These are phyloP conservation scores for Notarius lentiginosus DNA, from an alignment of 2,113 vertebrate genomes.

Conservation along the genomic window DNA sequence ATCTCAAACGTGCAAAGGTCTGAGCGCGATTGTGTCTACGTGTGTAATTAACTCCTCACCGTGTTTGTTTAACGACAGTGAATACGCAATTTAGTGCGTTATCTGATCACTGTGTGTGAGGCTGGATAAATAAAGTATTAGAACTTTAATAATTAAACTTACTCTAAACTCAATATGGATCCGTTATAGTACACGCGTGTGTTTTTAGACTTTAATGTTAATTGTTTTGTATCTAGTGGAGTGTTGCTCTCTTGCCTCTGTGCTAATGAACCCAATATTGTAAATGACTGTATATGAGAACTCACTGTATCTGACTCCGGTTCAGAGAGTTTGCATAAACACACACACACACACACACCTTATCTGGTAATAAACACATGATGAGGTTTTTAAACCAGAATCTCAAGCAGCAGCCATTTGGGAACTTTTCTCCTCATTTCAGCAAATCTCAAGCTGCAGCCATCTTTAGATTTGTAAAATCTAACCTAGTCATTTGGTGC, in stretches of 20 bases:
- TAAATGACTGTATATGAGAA: background rate
- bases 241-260: background rate
- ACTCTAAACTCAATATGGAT: background rate
- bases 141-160: constrained; percentile 28
- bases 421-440: background rate
- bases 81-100: background rate
- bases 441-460: background rate
- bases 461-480: background rate
- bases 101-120: background rate
- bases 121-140: constrained; percentile 29
- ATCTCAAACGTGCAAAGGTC: background rate
- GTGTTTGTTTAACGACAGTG: background rate
- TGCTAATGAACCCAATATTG: background rate
- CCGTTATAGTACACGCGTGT: background rate
- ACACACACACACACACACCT: background rate
- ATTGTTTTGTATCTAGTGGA: background rate
- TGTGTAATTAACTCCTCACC: background rate
- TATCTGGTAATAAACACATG: background rate
- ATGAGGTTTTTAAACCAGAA: background rate
- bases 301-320: background rate
- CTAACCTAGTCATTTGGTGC: background rate
- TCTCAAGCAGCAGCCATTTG: background rate
- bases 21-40: background rate
- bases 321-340: background rate
- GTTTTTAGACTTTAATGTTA: background rate